Evolutionary conservation across 1,140 invertebrate species (phyloP).

Genomic region (Drosophila paulistorum): DNA sequence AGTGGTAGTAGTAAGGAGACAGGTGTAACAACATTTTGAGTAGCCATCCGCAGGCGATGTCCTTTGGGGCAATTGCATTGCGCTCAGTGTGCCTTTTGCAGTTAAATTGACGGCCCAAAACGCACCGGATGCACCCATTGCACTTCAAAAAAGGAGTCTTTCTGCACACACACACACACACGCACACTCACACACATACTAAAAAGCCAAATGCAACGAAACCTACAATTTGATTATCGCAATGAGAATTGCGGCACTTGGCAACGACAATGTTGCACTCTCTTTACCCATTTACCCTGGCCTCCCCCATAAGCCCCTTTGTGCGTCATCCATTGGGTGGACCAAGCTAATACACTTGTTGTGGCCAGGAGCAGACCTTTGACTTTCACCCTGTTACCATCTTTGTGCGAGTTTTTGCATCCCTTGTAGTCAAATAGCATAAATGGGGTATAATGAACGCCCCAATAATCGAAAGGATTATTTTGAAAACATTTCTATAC

Average conservation of each 20-base stretch:
- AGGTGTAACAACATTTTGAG: not conserved
- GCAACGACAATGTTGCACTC: slow-evolving; percentile 49
- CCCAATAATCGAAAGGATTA: no score
- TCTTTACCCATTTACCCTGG: not conserved
- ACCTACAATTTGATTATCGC: slow-evolving; percentile 82
- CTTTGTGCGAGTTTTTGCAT: not conserved
- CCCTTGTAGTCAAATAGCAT: not conserved
- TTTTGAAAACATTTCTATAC: no score
- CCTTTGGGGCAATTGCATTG: slow-evolving; percentile 15
- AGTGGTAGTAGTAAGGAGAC: no score
- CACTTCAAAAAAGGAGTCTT: slow-evolving; percentile 11
- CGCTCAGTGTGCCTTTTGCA: slow-evolving; percentile 38
- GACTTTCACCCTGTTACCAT: not conserved
- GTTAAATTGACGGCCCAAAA: slow-evolving; percentile 34
- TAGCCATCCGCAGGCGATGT: slow-evolving; percentile 1
- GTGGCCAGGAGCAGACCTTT: slow-evolving; percentile 2
- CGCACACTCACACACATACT: not conserved
- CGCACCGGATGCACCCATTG: slow-evolving; percentile 50
- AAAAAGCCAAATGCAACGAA: slow-evolving; percentile 48
- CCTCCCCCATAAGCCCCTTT: not conserved
- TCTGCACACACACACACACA: slow-evolving; percentile 23
- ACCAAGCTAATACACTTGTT: slow-evolving; percentile 18
- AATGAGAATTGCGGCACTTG: slow-evolving; percentile 77
- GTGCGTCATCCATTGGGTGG: not conserved
- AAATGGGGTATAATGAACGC: not conserved